Conservation (phyloP, 2,888 invertebrate species). For the Lottia gigantea region DNA sequence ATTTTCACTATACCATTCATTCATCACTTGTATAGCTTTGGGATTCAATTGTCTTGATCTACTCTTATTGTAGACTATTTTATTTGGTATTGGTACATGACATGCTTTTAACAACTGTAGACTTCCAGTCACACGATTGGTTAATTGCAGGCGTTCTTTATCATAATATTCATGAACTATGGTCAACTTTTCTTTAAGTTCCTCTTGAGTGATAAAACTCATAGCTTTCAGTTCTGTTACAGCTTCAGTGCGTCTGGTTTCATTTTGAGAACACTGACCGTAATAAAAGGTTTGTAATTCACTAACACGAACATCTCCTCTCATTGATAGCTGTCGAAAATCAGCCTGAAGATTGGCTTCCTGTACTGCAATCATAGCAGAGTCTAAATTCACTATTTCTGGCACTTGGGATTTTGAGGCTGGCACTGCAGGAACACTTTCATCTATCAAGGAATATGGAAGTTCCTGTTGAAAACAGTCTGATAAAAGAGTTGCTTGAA, state of each 20-base stretch:
- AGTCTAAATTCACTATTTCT: slow-evolving; percentile 30
- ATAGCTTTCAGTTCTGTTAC: slow-evolving; percentile 39
- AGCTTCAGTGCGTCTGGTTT: slow-evolving; percentile 50
- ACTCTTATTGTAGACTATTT: slow-evolving; percentile 33
- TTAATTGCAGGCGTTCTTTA: slow-evolving; percentile 52
- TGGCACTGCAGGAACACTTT: slow-evolving; percentile 11
- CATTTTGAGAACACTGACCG: slow-evolving; percentile 48
- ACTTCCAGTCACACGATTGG: slow-evolving; percentile 48
- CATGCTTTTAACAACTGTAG: slow-evolving; percentile 52
- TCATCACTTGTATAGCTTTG: slow-evolving; percentile 52
- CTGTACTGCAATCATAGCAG: slow-evolving; percentile 50
- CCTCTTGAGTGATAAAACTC: slow-evolving; percentile 30
- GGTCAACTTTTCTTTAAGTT: slow-evolving; percentile 37
- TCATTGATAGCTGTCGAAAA: slow-evolving; percentile 48
- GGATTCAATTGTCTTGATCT: slow-evolving; percentile 48
- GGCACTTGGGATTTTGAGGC: slow-evolving; percentile 14
- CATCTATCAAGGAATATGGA: slow-evolving; percentile 21
- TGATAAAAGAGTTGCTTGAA: slow-evolving; percentile 45
- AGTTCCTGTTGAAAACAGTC: slow-evolving; percentile 40
- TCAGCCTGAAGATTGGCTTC: slow-evolving; percentile 58
- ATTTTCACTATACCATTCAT: slow-evolving; percentile 55
- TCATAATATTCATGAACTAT: slow-evolving; percentile 47
- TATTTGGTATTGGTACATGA: slow-evolving; percentile 33
- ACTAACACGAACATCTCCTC: slow-evolving; percentile 42
- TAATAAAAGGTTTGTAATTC: slow-evolving; percentile 57